These are phyloP conservation scores for Pentalonia nigronervosa DNA, from an alignment of 1,140 invertebrate genomes.

Conservation along the genomic window DNA sequence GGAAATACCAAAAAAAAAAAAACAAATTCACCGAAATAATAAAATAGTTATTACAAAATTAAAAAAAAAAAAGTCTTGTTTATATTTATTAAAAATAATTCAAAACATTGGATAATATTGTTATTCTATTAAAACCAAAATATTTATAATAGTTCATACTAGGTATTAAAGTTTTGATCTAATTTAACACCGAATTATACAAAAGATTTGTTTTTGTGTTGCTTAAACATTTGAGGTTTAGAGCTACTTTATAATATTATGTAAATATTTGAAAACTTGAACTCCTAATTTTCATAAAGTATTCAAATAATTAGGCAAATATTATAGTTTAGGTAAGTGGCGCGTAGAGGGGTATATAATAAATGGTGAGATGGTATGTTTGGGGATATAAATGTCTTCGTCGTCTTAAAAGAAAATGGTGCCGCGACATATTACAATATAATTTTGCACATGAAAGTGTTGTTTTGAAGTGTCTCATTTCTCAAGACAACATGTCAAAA, in stretches of 20 bases:
- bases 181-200: no score
- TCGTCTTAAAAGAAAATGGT: not conserved
- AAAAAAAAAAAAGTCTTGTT: not conserved
- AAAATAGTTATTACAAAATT: not conserved
- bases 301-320: not conserved
- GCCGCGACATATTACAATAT: not conserved
- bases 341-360: not conserved
- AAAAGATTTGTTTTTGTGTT: no score
- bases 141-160: not conserved
- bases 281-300: not conserved
- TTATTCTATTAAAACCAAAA: not conserved
- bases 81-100: not conserved
- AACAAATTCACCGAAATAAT: not conserved
- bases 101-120: not conserved
- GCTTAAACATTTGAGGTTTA: not conserved
- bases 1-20: not conserved
- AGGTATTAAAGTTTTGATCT: not conserved
- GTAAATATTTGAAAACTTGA: not conserved
- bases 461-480: not conserved
- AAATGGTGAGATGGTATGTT: not conserved
- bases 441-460: not conserved
- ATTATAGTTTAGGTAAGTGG: not conserved
- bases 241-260: not conserved
- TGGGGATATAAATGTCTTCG: not conserved
- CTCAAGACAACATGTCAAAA: not conserved